Conservation (phyloP, 2,888 invertebrate species). For the Andrena hattorfiana region DNA sequence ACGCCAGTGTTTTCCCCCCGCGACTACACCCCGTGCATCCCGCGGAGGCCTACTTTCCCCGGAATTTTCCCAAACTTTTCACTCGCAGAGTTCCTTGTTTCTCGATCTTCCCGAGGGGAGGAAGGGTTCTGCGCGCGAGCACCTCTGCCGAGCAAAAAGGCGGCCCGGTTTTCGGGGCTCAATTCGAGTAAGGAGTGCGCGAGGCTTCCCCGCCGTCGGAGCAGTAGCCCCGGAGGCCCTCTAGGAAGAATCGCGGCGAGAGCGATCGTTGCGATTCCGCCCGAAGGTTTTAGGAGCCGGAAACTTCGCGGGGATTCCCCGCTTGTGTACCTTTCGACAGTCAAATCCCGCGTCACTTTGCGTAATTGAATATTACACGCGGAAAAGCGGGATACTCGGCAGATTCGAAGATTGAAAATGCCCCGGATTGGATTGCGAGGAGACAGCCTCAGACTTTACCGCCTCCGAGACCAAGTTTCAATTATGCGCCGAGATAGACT, state of each 20-base stretch:
- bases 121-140: slow-evolving; percentile 8
- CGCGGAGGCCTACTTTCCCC: slow-evolving; percentile 64
- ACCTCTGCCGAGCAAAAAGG: not conserved
- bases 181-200: not conserved
- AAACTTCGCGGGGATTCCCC: no score
- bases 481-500: slow-evolving; percentile 13
- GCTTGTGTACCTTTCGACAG: no score
- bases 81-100: slow-evolving; percentile 31
- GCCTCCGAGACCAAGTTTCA: not conserved
- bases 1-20: slow-evolving; percentile 66
- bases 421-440: slow-evolving; percentile 22
- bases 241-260: no score
- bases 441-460: not conserved
- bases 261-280: no score
- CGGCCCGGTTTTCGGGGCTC: not conserved
- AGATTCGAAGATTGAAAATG: not conserved
- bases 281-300: no score
- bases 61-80: slow-evolving; percentile 65
- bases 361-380: no score
- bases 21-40: slow-evolving; percentile 23
- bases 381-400: not conserved
- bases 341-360: no score
- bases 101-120: not conserved
- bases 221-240: no score
- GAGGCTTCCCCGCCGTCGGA: no score